These are phyloP conservation scores for Xerus rutilus DNA, from an alignment of 2,797 vertebrate species.

Conservation along the genomic window DNA sequence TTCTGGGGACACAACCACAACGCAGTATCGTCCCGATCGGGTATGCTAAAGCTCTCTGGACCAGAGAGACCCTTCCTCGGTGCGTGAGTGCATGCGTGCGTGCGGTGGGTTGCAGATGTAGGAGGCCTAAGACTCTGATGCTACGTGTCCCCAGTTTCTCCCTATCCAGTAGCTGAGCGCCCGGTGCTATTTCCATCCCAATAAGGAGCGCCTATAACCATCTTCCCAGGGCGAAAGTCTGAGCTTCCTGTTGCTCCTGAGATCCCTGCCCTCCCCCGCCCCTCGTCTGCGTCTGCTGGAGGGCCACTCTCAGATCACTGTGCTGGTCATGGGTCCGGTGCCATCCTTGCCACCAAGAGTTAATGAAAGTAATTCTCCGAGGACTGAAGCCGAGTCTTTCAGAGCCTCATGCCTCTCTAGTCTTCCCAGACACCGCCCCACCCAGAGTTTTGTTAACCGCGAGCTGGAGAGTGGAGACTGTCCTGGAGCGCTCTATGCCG, in stretches of 20 bases:
- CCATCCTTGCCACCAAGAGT: neutral
- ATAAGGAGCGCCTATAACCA: neutral
- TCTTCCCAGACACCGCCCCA: neutral
- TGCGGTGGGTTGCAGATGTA: neutral
- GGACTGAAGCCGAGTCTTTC: neutral
- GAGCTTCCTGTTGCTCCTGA: neutral
- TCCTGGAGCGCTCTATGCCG: neutral
- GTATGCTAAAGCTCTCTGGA: too few species aligned
- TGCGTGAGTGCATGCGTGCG: neutral
- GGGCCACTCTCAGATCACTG: neutral
- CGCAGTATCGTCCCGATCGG: fast-evolving
- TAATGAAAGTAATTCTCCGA: neutral
- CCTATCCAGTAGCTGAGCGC: fast-evolving
- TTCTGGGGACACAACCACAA: neutral
- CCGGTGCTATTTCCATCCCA: neutral
- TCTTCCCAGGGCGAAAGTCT: neutral
- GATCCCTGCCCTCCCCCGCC: neutral
- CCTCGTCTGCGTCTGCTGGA: fast-evolving
- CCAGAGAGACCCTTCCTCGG: neutral
- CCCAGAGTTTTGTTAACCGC: fast-evolving
- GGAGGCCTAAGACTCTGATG: neutral
- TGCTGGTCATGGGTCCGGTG: neutral
- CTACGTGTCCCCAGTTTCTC: neutral
- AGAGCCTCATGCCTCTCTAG: neutral
- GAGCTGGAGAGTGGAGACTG: fast-evolving